Percentiles rank a stretch among this genome's conserved stretches.
Evolutionary conservation across 2,888 invertebrate genomes (phyloP).

Genomic region (Ischnus inquisitorius): DNA sequence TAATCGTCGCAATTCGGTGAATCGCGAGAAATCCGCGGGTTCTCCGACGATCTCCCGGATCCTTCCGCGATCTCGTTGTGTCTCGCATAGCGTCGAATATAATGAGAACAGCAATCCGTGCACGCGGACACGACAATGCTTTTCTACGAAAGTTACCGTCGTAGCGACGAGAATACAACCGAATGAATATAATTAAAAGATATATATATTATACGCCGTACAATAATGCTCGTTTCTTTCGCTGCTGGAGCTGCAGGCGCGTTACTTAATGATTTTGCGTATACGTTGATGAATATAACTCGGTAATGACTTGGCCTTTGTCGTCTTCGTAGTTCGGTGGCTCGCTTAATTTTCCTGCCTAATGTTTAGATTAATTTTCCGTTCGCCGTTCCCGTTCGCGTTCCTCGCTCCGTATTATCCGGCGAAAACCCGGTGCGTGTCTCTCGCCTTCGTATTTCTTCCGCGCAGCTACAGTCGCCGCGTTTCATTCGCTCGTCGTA

Average conservation of each 20-base stretch:
- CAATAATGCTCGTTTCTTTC: constrained; percentile 15
- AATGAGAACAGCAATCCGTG: not conserved
- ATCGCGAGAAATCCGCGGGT: not conserved
- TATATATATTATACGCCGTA: constrained; percentile 3
- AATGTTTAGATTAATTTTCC: constrained; percentile 82
- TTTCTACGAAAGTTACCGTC: constrained; percentile 30
- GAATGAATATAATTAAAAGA: not conserved
- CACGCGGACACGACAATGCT: not conserved
- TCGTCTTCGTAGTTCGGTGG: constrained; percentile 60
- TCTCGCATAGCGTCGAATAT: too few species aligned
- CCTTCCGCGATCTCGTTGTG: too few species aligned
- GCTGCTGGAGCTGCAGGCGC: constrained; percentile 62
- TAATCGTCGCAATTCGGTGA: too few species aligned
- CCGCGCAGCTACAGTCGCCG: too few species aligned
- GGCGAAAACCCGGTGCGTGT: too few species aligned
- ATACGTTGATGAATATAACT: constrained; percentile 67
- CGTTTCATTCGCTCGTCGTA: not conserved
- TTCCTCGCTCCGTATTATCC: not conserved
- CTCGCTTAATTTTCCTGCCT: constrained; percentile 81
- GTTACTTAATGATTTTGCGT: constrained; percentile 80
- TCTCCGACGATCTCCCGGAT: not conserved
- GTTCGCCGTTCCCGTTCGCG: constrained; percentile 69
- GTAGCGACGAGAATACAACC: constrained; percentile 5
- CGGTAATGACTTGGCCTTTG: constrained; percentile 77
- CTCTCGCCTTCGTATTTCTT: too few species aligned